A percentile compares a stretch with the other conserved stretches of the same genome.
phyloP scores from a whole-genome alignment of 2,888 invertebrate genomes.

The Drosophila limbata region DNA sequence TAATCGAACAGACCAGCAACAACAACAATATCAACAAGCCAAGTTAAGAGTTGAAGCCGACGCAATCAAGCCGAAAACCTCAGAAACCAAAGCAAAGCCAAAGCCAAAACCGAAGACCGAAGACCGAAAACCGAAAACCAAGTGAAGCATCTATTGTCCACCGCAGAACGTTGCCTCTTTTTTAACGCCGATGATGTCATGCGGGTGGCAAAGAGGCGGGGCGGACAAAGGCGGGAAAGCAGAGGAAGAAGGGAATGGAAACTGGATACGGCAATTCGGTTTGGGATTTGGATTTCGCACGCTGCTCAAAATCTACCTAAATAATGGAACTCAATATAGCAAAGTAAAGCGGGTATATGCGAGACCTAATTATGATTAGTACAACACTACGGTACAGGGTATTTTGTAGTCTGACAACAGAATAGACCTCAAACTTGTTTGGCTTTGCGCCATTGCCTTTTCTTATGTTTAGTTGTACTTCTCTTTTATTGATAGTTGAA shows the following conservation, averaged over 20 bases:
- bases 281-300: constrained; percentile 68
- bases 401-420: not conserved
- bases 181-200: constrained; percentile 69
- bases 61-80: constrained; percentile 55
- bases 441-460: constrained; percentile 39
- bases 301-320: constrained; percentile 60
- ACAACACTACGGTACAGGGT: constrained; percentile 7
- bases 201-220: constrained; percentile 25
- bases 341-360: not conserved
- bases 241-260: constrained; percentile 13
- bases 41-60: constrained; percentile 43
- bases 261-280: constrained; percentile 53
- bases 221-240: not conserved
- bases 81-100: constrained; percentile 45
- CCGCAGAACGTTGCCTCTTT: constrained; percentile 54
- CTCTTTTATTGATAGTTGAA: constrained; percentile 10
- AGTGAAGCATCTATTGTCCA: constrained; percentile 61
- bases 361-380: not conserved
- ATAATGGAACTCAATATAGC: constrained; percentile 35
- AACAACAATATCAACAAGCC: constrained; percentile 30
- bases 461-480: constrained; percentile 29
- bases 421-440: constrained; percentile 16
- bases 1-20: constrained; percentile 22
- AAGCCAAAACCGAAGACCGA: constrained; percentile 39
- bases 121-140: constrained; percentile 30